phyloP scores from a whole-genome alignment of 2,888 invertebrate genomes.

The Sclerodermus sp. region DNA sequence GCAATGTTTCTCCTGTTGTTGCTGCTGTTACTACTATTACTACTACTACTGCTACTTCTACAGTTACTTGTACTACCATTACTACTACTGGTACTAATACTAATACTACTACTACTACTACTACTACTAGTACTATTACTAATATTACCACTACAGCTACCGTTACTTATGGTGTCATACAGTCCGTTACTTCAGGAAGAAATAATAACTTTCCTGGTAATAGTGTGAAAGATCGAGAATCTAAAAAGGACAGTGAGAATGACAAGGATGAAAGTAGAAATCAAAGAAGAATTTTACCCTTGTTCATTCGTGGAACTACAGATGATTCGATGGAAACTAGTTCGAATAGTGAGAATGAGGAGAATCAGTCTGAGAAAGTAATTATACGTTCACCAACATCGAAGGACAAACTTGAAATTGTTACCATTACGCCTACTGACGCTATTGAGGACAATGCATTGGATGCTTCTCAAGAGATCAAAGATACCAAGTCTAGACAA shows the following conservation, averaged over 20 bases:
- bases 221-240: no score
- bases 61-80: no score
- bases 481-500: constrained; percentile 37
- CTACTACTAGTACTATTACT: no score
- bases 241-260: constrained; percentile 27
- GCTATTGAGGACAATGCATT: constrained; percentile 52
- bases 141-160: no score
- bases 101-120: no score
- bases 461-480: constrained; percentile 40
- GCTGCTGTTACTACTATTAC: no score
- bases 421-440: constrained; percentile 49
- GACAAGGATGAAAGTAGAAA: constrained; percentile 36
- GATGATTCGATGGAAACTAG: constrained; percentile 41
- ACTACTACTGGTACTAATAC: constrained; percentile 17
- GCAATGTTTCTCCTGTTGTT: constrained; percentile 13
- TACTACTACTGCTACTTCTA: no score
- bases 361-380: constrained; percentile 29
- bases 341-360: constrained; percentile 29
- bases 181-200: no score
- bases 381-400: constrained; percentile 42
- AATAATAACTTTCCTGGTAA: no score
- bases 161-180: no score
- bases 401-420: constrained; percentile 40
- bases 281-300: constrained; percentile 43
- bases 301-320: constrained; percentile 42